Evolutionary conservation across 1,140 invertebrate species (phyloP), one percentile per base, ranked within the genome.

Genomic region (Meloidogyne chitwoodi): DNA sequence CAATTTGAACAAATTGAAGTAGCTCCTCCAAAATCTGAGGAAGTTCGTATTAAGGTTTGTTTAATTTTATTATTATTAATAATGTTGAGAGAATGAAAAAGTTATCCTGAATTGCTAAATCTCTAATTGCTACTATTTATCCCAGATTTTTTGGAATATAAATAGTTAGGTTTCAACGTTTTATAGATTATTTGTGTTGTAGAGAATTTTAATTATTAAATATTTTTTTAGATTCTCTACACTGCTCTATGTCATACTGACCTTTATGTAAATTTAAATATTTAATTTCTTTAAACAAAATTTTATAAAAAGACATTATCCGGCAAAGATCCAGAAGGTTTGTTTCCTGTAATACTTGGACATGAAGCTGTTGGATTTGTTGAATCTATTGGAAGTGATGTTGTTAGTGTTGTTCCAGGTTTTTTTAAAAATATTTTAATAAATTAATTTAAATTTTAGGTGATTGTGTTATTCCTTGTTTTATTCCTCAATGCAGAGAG

Each of bases 241-340:
- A 77, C 76, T 12, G 95, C 94, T 63, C 92, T 99, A n/a, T 99
- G 96, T 87, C 96, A 99, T 85, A 99, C 96, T 0, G 96, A 99
- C 90, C 92, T 93, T 16, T 77, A 79, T 27, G 41, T 75, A 16
- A 10, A 62, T 26, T n/a, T 29, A n/a, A 16, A 44, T 76, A n/a
- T n/a, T 56, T 56, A 56, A 56, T n/a, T n/a, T n/a, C 6, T 56
- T 6, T 8, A 56, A 56, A 56, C 4, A 97, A 96, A 85, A 16
- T 16, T 22, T 61, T 14, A 61, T 14, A 16, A 2, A 31, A 19
- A 73, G 70, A 98, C 95, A 22, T 88, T 78, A 22, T 92, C 92
- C 81, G 96, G 96, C 16, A 90, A 91, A 78, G 96, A 99, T 89
- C 92, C 95, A 0, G 96, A 98, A 89, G 96, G 95, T 16, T 88